phyloP scores from a whole-genome alignment of 1,140 invertebrate species.

The Nylanderia fulva region DNA sequence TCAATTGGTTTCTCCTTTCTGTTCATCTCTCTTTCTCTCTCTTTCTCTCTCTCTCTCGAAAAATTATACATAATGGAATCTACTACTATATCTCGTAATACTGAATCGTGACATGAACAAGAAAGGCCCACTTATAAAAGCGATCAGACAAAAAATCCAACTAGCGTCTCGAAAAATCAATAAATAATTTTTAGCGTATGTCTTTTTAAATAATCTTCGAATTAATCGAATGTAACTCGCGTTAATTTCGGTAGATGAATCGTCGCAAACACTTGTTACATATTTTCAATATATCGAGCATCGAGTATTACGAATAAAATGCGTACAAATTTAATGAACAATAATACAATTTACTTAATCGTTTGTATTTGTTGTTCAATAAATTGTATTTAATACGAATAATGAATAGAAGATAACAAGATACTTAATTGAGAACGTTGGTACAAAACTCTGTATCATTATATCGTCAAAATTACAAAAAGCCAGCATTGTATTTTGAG shows the following conservation, averaged over 20 bases:
- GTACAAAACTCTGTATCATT: constrained; percentile 43
- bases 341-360: constrained; percentile 46
- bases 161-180: constrained; percentile 70
- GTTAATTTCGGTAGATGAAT: constrained; percentile 5
- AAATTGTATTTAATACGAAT: constrained; percentile 61
- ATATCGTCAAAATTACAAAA: not conserved
- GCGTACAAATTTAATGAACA: constrained; percentile 61
- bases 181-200: constrained; percentile 69
- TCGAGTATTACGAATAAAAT: constrained; percentile 16
- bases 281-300: constrained; percentile 44
- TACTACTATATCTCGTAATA: constrained; percentile 77
- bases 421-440: constrained; percentile 56
- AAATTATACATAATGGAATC: constrained; percentile 71
- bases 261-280: constrained; percentile 27
- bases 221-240: constrained; percentile 10
- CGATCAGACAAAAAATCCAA: constrained; percentile 77
- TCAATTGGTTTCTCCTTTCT: constrained; percentile 22
- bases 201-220: constrained; percentile 18
- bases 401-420: constrained; percentile 77
- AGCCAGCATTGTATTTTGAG: constrained; percentile 12
- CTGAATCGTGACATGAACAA: constrained; percentile 76
- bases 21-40: too few relatives aligned
- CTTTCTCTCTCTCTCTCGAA: too few relatives aligned
- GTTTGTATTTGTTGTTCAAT: constrained; percentile 59
- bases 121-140: constrained; percentile 79